Conservation (phyloP, 2,888 invertebrate genomes). For the Charanyca ferruginea region DNA sequence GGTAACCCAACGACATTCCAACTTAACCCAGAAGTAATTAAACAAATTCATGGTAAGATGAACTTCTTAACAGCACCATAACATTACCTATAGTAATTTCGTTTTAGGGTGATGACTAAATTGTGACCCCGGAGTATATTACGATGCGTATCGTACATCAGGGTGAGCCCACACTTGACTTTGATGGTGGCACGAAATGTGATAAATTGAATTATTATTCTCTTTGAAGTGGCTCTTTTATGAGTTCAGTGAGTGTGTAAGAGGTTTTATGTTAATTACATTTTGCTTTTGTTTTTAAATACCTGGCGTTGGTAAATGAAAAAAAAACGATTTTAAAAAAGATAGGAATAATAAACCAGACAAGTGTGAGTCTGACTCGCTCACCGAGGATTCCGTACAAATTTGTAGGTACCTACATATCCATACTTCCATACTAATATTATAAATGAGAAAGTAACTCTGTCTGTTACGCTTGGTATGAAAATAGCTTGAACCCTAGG, state of each 20-base stretch:
- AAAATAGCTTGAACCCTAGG: too few relatives aligned
- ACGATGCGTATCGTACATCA: constrained; percentile 29
- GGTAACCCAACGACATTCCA: not conserved
- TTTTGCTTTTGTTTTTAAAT: constrained; percentile 43
- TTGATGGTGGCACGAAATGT: constrained; percentile 49
- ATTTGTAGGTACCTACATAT: too few relatives aligned
- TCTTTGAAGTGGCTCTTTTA: constrained; percentile 52
- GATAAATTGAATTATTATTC: constrained; percentile 63
- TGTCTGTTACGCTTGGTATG: too few relatives aligned
- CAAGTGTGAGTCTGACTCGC: too few relatives aligned
- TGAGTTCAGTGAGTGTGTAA: constrained; percentile 36
- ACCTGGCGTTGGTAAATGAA: not conserved
- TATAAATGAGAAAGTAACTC: too few relatives aligned
- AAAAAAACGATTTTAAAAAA: too few relatives aligned
- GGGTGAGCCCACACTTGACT: constrained; percentile 48
- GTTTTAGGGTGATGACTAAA: constrained; percentile 62
- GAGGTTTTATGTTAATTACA: constrained; percentile 39
- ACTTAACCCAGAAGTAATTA: constrained; percentile 37
- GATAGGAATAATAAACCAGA: too few relatives aligned
- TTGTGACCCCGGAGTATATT: constrained; percentile 52
- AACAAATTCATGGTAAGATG: constrained; percentile 42
- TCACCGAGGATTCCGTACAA: too few relatives aligned
- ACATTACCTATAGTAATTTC: constrained; percentile 57
- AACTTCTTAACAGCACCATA: constrained; percentile 42
- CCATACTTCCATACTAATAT: too few relatives aligned